Evolutionary conservation across 2,797 vertebrate genomes (phyloP).

Genomic region (Girardinus metallicus): DNA sequence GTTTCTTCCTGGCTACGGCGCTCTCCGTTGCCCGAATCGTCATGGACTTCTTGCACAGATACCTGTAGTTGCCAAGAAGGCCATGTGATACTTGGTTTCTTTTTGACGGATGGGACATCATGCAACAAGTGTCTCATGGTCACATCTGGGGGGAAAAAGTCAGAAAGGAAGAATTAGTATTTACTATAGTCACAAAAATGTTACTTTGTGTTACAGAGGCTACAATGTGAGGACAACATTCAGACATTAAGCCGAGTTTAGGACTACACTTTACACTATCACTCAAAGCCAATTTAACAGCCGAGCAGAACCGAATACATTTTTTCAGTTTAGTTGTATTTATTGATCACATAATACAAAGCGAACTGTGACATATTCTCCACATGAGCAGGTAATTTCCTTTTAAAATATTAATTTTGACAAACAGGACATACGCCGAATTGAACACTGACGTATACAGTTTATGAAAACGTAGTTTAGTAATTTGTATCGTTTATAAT

Average conservation of each 20-base stretch:
- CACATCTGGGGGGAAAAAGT: conserved; percentile 35
- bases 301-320: not conserved
- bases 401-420: not conserved
- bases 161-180: not conserved
- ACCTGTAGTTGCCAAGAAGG: conserved; percentile 45
- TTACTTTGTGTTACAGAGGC: not conserved
- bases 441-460: accelerated
- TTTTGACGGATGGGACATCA: conserved; percentile 34
- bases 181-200: not conserved
- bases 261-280: not conserved
- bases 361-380: not conserved
- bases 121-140: not conserved
- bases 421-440: not conserved
- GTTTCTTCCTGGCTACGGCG: conserved; percentile 30
- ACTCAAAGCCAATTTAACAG: not conserved
- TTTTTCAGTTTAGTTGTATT: not conserved
- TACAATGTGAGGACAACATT: not conserved
- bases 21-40: conserved; percentile 31
- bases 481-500: accelerated
- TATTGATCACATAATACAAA: too few species aligned
- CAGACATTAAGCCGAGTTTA: not conserved
- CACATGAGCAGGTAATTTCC: not conserved
- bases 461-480: not conserved
- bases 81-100: conserved; percentile 20
- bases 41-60: conserved; percentile 45